These are phyloP conservation scores for Mystacornis crossleyi DNA, from an alignment of 2,113 vertebrate species.

Conservation along the genomic window DNA sequence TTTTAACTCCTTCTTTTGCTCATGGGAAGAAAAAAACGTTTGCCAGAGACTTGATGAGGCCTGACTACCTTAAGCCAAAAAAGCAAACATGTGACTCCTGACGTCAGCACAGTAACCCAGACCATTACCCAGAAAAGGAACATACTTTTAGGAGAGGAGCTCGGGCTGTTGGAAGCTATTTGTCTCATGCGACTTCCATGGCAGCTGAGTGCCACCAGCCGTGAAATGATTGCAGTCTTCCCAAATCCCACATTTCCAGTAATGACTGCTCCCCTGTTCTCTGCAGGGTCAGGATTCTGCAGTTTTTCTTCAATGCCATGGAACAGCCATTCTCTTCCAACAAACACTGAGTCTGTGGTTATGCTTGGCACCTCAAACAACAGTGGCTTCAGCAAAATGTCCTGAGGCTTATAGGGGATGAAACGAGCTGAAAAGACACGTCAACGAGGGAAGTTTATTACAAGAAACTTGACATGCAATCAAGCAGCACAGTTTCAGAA, in stretches of 20 bases:
- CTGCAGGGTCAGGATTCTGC: conserved; percentile 73
- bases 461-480: not conserved
- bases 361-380: conserved; percentile 98
- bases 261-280: conserved; percentile 85
- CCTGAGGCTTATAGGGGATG: conserved; percentile 92
- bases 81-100: not conserved
- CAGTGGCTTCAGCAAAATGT: conserved; percentile 96
- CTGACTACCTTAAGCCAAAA: not conserved
- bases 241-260: conserved; percentile 94
- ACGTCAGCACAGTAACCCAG: not conserved
- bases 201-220: conserved; percentile 95
- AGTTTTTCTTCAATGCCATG: conserved; percentile 85
- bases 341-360: conserved; percentile 95
- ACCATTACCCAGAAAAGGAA: not conserved
- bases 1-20: not conserved
- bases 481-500: not conserved
- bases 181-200: conserved; percentile 97
- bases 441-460: conserved; percentile 4
- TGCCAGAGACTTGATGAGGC: not conserved
- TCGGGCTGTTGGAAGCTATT: conserved; percentile 92
- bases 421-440: conserved; percentile 81
- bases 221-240: conserved; percentile 94
- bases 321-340: conserved; percentile 97
- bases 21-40: not conserved
- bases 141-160: conserved; percentile 87